Percentiles rank a stretch among this genome's conserved stretches.
Conservation (phyloP, 2,888 invertebrate genomes). For the Cancer borealis region DNA sequence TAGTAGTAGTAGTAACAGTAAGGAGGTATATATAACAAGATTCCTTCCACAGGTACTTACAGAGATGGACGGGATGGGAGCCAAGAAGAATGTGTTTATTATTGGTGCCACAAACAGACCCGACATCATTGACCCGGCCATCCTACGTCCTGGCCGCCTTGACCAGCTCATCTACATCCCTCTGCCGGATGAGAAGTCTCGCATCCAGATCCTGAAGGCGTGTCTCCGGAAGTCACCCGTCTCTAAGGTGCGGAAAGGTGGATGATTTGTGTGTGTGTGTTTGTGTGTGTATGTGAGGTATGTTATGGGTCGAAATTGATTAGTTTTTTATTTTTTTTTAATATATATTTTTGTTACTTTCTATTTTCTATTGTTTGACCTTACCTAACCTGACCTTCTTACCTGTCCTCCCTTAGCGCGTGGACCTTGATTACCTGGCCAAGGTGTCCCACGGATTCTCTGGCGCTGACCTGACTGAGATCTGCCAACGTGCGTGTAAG, state of each 20-base stretch:
- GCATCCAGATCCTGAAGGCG: constrained; percentile 96
- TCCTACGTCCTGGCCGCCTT: constrained; percentile 97
- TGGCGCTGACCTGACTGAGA: constrained; percentile 99
- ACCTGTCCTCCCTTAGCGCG: constrained; percentile 83
- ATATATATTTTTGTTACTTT: not conserved
- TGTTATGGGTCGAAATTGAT: not conserved
- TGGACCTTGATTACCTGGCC: constrained; percentile 87
- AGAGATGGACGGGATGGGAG: constrained; percentile 99
- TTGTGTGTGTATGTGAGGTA: too few relatives aligned
- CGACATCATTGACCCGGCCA: constrained; percentile 99
- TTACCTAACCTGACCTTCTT: too few relatives aligned
- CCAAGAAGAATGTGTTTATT: constrained; percentile 99
- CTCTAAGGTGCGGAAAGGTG: constrained; percentile 84
- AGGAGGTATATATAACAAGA: not conserved
- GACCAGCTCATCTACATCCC: constrained; percentile 99
- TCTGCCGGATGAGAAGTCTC: constrained; percentile 98
- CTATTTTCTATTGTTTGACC: not conserved
- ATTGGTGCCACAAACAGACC: constrained; percentile 97
- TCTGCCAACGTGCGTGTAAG: constrained; percentile 99
- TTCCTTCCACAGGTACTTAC: constrained; percentile 87
- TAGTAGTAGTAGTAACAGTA: not conserved
- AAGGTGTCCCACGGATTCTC: constrained; percentile 95
- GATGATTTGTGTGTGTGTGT: not conserved
- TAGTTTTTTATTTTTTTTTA: not conserved
- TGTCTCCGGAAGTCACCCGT: constrained; percentile 97